Percentiles rank a stretch among this genome's conserved stretches.
These are phyloP conservation scores for Portevinia maculata DNA, from an alignment of 2,888 invertebrate genomes.

Conservation along the genomic window DNA sequence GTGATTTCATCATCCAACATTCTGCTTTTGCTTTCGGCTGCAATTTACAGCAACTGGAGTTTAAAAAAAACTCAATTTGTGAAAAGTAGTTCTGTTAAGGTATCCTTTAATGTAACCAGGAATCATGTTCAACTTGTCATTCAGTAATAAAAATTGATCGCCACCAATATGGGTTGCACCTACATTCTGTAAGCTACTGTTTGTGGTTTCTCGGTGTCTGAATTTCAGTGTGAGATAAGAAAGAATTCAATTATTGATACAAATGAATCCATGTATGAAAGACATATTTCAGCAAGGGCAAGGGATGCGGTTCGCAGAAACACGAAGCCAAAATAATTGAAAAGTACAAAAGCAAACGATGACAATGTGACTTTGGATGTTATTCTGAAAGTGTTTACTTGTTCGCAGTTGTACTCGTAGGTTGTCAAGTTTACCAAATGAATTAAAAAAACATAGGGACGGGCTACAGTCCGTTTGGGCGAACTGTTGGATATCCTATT, in stretches of 20 bases:
- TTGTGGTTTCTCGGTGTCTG: background rate
- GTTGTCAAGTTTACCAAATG: too few relatives aligned
- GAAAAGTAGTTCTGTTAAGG: slow-evolving; percentile 14
- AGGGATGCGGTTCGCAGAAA: background rate
- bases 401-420: background rate
- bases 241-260: slow-evolving; percentile 41
- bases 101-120: slow-evolving; percentile 5
- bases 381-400: background rate
- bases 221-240: background rate
- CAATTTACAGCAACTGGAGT: slow-evolving; percentile 27
- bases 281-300: background rate
- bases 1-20: slow-evolving; percentile 19
- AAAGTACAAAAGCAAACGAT: background rate
- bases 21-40: background rate
- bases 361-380: background rate
- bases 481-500: too few relatives aligned
- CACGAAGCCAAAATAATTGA: background rate
- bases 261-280: slow-evolving; percentile 19
- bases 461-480: too few relatives aligned
- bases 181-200: slow-evolving; percentile 19
- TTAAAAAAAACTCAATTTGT: slow-evolving; percentile 59
- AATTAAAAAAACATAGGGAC: too few relatives aligned
- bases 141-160: slow-evolving; percentile 34
- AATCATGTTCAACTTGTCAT: slow-evolving; percentile 11
- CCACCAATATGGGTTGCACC: background rate